Evolutionary conservation across 2,888 invertebrate species (phyloP).

Genomic region (Silvanus unidentatus): DNA sequence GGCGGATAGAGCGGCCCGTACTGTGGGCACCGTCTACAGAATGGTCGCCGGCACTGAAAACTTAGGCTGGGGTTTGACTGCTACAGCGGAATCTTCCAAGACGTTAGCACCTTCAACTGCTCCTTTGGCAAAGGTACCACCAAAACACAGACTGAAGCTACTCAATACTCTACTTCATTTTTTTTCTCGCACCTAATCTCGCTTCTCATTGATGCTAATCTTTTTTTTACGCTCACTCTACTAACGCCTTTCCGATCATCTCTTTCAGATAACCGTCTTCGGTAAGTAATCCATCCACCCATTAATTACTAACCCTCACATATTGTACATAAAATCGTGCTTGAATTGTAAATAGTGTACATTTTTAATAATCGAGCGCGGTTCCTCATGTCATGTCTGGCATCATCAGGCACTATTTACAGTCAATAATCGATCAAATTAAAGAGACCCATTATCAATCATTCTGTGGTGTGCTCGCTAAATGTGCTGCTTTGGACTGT

Average conservation of each 20-base stretch:
- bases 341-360: constrained; percentile 23
- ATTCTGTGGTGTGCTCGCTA: too few relatives aligned
- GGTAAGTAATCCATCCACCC: constrained; percentile 6
- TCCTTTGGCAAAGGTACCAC: constrained; percentile 28
- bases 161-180: constrained; percentile 2
- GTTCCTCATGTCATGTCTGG: constrained; percentile 35
- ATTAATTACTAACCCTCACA: neutral
- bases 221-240: too few relatives aligned
- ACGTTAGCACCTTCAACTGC: constrained; percentile 19
- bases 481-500: constrained; percentile 9
- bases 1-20: constrained; percentile 73
- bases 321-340: constrained; percentile 29
- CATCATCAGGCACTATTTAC: constrained; percentile 34
- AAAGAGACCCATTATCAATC: too few relatives aligned
- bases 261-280: neutral
- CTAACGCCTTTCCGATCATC: too few relatives aligned
- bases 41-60: constrained; percentile 73
- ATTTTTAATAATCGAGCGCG: constrained; percentile 7
- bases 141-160: constrained; percentile 9
- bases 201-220: too few relatives aligned
- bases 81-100: constrained; percentile 50
- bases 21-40: constrained; percentile 72
- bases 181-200: too few relatives aligned
- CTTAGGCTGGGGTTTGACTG: constrained; percentile 64
- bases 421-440: constrained; percentile 3